Percentiles rank a stretch among this genome's conserved stretches.
These are phyloP conservation scores for Probaryconus sp. DNA, from an alignment of 1,140 invertebrate genomes.

Conservation along the genomic window DNA sequence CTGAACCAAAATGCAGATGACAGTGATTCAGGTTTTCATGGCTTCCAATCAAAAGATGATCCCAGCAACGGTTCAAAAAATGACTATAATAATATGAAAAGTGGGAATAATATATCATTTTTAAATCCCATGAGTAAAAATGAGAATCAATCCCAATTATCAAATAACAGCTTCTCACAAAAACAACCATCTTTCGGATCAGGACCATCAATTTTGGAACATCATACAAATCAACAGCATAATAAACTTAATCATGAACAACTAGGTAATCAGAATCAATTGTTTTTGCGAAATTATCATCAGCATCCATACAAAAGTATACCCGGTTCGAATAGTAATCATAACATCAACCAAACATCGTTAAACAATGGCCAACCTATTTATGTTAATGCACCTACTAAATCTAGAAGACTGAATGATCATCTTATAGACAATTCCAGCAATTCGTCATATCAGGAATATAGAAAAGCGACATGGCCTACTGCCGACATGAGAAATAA, in stretches of 20 bases:
- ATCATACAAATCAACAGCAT: no score
- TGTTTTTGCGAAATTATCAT: constrained; percentile 50
- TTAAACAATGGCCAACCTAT: constrained; percentile 82
- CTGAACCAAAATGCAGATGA: constrained; percentile 80
- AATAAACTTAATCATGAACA: no score
- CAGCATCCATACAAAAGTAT: constrained; percentile 54
- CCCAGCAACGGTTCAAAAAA: constrained; percentile 71
- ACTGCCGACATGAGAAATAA: constrained; percentile 61
- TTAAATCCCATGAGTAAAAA: no score
- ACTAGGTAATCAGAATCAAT: constrained; percentile 61
- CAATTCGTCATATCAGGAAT: constrained; percentile 79
- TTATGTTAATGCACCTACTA: constrained; percentile 93
- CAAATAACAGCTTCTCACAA: no score
- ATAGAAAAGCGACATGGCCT: constrained; percentile 66
- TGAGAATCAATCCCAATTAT: no score
- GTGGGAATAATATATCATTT: no score
- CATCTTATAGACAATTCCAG: constrained; percentile 85
- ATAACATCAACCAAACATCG: constrained; percentile 62
- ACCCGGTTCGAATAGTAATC: constrained; percentile 38
- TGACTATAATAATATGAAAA: constrained; percentile 70
- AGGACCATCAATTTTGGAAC: no score
- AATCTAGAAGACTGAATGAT: constrained; percentile 84
- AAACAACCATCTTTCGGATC: no score
- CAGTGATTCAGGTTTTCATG: constrained; percentile 81
- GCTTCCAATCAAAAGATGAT: constrained; percentile 77